Base-by-base conservation (phyloP, 2,113 vertebrate genomes). In the Microtus ochrogaster region DNA sequence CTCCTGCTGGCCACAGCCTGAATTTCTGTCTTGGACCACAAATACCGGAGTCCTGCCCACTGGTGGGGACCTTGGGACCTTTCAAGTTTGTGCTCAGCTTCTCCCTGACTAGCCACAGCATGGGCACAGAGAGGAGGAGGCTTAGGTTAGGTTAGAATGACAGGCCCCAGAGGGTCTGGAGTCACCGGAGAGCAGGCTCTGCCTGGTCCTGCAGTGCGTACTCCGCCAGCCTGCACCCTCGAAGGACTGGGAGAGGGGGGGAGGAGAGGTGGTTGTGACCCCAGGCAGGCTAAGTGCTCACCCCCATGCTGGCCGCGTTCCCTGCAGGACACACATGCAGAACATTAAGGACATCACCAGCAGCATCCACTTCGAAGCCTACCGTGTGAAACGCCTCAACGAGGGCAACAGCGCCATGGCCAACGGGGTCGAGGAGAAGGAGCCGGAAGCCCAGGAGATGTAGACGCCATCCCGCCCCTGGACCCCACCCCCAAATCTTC, bases 301-400 rank as follows among this genome's bases (percentile, higher is more conserved):
- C 63, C 24, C 58, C 77, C 33, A 12, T n/a, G 24, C 36, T 36
- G 65, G 83, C 68, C 1, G 0, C 7, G 5, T 9, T 2, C 0
- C 41, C 22, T 8, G 0, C 98, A 99, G 99, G 99, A 99, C 99
- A 14, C 99, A 99, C 98, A 99, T 99, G 99, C 99, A 99, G 98
- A 99, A 99, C 98, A 99, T 99, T 95, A 99, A 99, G 97, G 99
- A 99, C 98, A 99, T 99, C 98, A 99, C 99, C 97, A 99, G 99
- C 98, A 99, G 98, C 98, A 99, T 99, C 98, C 99, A 99, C 98
- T 99, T 99, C 0, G 99, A 99, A 97, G 99, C 99, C 7, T 99
- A 99, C 98, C 99, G 99, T 2, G 99, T 99, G 70, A 99, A 99
- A 91, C 98, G 99, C 84, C 98, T 99, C 98, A 99, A 99, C 2